Conservation (phyloP, 2,113 vertebrate genomes). For the Eira barbara region DNA sequence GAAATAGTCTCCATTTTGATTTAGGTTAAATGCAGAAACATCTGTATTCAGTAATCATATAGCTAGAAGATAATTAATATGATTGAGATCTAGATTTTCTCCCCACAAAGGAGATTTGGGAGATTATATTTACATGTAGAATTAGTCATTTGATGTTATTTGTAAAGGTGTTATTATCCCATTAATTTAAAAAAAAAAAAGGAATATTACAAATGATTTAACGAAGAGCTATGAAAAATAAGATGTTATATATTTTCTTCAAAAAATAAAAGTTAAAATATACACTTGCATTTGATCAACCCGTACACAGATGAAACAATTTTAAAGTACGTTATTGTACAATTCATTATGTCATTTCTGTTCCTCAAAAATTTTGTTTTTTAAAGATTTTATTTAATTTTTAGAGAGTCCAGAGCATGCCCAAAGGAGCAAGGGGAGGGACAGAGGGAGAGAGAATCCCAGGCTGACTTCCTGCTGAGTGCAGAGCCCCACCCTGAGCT, state of each 20-base stretch:
- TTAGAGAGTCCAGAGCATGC: neutral
- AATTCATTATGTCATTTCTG: neutral
- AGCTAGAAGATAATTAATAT: neutral
- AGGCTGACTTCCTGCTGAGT: neutral
- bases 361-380: conserved; percentile 41
- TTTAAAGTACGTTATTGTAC: neutral
- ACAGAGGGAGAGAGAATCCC: neutral
- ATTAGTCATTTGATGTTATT: neutral
- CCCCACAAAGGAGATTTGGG: neutral
- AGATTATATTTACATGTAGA: neutral
- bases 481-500: neutral
- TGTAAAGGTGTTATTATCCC: neutral
- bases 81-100: neutral
- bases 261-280: neutral
- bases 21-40: neutral
- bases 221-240: neutral
- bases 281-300: neutral
- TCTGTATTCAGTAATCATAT: neutral
- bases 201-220: neutral
- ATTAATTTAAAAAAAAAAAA: neutral
- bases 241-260: neutral
- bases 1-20: neutral
- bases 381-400: neutral
- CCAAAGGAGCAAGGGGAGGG: neutral
- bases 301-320: neutral